These are phyloP conservation scores for Automeris io DNA, from an alignment of 2,888 invertebrate species.

Conservation along the genomic window DNA sequence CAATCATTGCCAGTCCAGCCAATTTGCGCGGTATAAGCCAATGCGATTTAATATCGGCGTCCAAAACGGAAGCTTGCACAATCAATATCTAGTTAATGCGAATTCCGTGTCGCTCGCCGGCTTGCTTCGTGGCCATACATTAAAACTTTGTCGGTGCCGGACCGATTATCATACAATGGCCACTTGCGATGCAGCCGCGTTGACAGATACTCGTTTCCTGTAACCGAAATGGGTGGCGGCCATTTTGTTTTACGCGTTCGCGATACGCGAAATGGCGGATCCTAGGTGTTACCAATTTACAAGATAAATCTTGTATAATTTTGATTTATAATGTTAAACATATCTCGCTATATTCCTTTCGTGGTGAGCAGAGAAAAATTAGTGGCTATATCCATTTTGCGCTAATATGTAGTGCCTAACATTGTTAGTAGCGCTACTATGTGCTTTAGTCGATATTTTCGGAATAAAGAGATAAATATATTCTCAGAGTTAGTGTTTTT, in stretches of 20 bases:
- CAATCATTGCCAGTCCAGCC: conserved; percentile 1
- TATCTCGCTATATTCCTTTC: no score
- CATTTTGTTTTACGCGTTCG: conserved; percentile 56
- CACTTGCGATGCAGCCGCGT: conserved; percentile 65
- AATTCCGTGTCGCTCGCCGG: conserved; percentile 20
- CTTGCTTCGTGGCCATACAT: conserved; percentile 44
- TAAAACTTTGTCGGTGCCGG: conserved; percentile 63
- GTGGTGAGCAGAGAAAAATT: no score
- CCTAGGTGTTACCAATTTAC: conserved; percentile 18
- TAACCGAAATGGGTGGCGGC: conserved; percentile 61
- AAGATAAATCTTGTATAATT: conserved; percentile 6
- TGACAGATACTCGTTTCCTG: conserved; percentile 75
- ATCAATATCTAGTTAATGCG: conserved; percentile 9
- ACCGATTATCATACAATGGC: conserved; percentile 73
- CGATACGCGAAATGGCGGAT: conserved; percentile 56
- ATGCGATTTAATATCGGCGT: conserved; percentile 5
- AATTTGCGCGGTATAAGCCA: conserved; percentile 5
- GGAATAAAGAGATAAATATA: no score
- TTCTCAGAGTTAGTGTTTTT: no score
- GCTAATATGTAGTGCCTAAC: no score
- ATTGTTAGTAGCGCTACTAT: no score
- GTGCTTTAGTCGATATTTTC: no score
- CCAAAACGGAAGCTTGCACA: conserved; percentile 4
- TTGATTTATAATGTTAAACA: conserved; percentile 1
- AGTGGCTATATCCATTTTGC: no score